Base-by-base conservation (phyloP, 2,888 invertebrate species). In the Embidobia sp. region DNA sequence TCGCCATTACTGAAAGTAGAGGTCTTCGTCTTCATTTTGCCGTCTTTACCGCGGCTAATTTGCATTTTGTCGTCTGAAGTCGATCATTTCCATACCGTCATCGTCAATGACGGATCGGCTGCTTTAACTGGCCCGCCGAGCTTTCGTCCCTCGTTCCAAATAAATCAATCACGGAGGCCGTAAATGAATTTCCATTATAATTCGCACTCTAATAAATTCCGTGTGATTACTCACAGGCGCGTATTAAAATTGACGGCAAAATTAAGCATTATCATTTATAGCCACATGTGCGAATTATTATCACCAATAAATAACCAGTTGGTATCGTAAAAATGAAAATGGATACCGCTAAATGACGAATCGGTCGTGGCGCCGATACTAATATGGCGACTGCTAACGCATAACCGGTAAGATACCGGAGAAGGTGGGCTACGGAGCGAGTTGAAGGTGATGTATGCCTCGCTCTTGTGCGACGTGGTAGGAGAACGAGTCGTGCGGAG, bases 371-470 rank as follows among this genome's bases (percentile, higher is more conserved):
- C 44, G 51, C 66, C 57, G 84, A 67, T 83, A 86, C 83, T 84
- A 87, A 87, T 80, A 87, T 87, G 86, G 87, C 86, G 84, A 61
- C 31, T 48, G 48, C 69, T 63, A 66, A 74, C 72, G 78, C 73
- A 53, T 51, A 69, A 74, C 77, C 70, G 77, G 77, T 67, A 79
- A 72, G 75, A 74, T 49, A 53, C 33, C 59, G 42, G 72, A 37
- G 81, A 80, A 82, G 83, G 81, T 81, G 83, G 82, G 79, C 78
- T 77, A 55, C 76, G 77, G 42, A 77, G 79, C 79, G 82, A 84
- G 85, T 81, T 82, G 84, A 83, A 85, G 84, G 84, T 87, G 86
- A 87, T 87, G 85, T 85, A 88, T 87, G 83, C 83, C 59, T 63
- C 78, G 79, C 80, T 81, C 81, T 80, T 82, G 82, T 77, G 74